phyloP scores from a whole-genome alignment of 2,797 vertebrate genomes.

The Brachyrhaphis roseni region DNA sequence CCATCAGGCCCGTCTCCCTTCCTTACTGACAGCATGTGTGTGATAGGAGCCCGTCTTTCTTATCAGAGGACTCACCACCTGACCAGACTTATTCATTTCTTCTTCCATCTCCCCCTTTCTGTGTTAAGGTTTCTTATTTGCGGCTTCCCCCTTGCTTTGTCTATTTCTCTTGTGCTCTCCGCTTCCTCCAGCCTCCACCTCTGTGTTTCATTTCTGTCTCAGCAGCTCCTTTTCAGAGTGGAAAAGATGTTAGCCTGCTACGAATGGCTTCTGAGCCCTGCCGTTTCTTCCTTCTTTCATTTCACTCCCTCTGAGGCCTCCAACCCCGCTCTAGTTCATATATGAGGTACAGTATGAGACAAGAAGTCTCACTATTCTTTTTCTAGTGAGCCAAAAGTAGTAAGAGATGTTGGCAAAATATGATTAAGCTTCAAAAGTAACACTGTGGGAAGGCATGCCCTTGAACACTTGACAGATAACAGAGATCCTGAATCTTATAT shows the following conservation, averaged over 20 bases:
- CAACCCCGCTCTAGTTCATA: conserved; percentile 7
- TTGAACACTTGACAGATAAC: conserved; percentile 2
- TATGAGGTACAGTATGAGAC: neutral
- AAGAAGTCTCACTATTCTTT: neutral
- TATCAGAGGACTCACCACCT: conserved; percentile 76
- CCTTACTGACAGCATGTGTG: conserved; percentile 67
- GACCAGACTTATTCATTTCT: conserved; percentile 72
- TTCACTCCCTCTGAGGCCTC: conserved; percentile 30
- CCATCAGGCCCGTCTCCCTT: conserved; percentile 72
- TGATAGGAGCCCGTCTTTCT: conserved; percentile 66
- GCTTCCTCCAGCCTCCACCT: conserved; percentile 32
- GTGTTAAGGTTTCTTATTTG: conserved; percentile 61
- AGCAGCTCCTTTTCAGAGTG: conserved; percentile 4
- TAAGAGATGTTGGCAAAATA: conserved; percentile 6
- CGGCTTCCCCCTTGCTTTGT: conserved; percentile 7
- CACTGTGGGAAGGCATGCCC: neutral
- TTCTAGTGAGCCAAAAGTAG: neutral
- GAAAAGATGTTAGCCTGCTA: conserved; percentile 47
- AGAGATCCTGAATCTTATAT: neutral
- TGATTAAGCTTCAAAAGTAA: neutral
- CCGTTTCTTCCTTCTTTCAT: conserved; percentile 47
- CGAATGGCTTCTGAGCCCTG: conserved; percentile 33
- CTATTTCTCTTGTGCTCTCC: conserved; percentile 24
- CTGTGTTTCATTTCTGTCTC: conserved; percentile 51
- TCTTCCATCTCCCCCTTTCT: conserved; percentile 59